Evolutionary conservation across 2,113 vertebrate genomes (phyloP).

Genomic region (Esox niger): DNA sequence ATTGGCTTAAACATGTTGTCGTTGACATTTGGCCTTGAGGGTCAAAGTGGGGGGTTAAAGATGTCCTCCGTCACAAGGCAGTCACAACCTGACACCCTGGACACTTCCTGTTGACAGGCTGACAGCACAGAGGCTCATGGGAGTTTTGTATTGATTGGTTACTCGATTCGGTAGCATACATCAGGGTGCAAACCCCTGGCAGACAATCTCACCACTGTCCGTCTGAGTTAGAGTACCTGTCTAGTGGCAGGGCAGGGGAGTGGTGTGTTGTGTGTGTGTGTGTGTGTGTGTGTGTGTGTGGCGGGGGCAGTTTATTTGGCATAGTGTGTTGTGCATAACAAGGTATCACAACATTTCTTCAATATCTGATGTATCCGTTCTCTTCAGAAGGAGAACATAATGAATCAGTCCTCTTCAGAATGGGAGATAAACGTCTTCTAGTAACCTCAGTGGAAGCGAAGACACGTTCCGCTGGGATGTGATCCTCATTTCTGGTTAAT

Average conservation of each 20-base stretch:
- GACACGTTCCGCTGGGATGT: too few relatives aligned
- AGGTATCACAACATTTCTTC: too few relatives aligned
- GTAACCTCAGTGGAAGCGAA: too few relatives aligned
- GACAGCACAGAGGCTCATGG: conserved; percentile 47
- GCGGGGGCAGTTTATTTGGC: too few relatives aligned
- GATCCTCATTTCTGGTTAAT: too few relatives aligned
- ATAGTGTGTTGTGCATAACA: too few relatives aligned
- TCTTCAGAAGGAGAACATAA: too few relatives aligned
- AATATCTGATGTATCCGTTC: too few relatives aligned
- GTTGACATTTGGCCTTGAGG: conserved; percentile 52
- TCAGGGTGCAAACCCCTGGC: conserved; percentile 6
- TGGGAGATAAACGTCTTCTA: too few relatives aligned
- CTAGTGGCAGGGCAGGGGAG: too few relatives aligned
- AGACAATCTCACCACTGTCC: conserved; percentile 13
- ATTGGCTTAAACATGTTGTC: conserved; percentile 25
- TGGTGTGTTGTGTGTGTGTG: too few relatives aligned
- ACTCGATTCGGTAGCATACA: conserved; percentile 30
- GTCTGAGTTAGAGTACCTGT: conserved; percentile 10
- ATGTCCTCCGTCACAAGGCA: conserved; percentile 33
- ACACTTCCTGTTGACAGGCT: conserved; percentile 51
- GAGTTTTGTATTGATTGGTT: conserved; percentile 56
- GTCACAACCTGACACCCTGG: conserved; percentile 22
- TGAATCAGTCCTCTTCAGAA: too few relatives aligned
- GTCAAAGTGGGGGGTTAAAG: conserved; percentile 39
- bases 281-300: conserved; percentile 1